Base-by-base conservation (phyloP, 2,113 vertebrate genomes). In the Pholis gunnellus region DNA sequence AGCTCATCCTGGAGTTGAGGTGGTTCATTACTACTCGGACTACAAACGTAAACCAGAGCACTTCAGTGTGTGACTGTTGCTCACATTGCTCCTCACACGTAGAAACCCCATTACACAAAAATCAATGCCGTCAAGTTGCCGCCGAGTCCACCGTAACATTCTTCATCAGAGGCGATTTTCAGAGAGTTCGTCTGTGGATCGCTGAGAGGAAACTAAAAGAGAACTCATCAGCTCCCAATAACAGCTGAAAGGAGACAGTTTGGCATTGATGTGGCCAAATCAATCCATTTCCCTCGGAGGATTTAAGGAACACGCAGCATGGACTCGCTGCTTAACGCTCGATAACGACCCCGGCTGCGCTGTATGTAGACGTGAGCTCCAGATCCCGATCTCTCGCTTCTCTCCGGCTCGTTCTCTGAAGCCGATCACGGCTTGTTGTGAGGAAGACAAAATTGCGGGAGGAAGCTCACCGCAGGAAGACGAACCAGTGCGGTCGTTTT, bases 161-260 rank as follows among this genome's bases (percentile, higher is more conserved):
- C n/a, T 70, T 44, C 68, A 56, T 79, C 59, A 71, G n/a, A 34
- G 15, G 15, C 4, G 56, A 50, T 40, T 81, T 75, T 75, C 2
- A 40, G n/a, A 48, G 20, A 46, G n/a, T 31, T 73, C 31, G 27
- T 13, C 42, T 18, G 52, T 25, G 34, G 3, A 17, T 75, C n/a
- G 15, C 65, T 2, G 4, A 31, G 15, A 40, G n/a, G n/a, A 65
- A 50, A 48, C 25, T n/a, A 25, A 66, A 50, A 9, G 27, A 42
- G 61, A 20, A 36, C 34, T 56, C 57, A 20, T n/a, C 56, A 56
- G 56, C 56, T 29, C 8, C 46, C 29, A 59, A 29, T 29, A 38
- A 18, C 7, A 20, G 50, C 50, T 70, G 9, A 38, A 34, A 27
- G 3, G 18, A 31, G 18, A 52, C 71, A 20, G 44, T 63, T 63